A percentile compares a stretch with the other conserved stretches of the same genome.
These are phyloP conservation scores for Madoqua kirkii DNA, from an alignment of 2,113 vertebrate genomes.

Conservation along the genomic window DNA sequence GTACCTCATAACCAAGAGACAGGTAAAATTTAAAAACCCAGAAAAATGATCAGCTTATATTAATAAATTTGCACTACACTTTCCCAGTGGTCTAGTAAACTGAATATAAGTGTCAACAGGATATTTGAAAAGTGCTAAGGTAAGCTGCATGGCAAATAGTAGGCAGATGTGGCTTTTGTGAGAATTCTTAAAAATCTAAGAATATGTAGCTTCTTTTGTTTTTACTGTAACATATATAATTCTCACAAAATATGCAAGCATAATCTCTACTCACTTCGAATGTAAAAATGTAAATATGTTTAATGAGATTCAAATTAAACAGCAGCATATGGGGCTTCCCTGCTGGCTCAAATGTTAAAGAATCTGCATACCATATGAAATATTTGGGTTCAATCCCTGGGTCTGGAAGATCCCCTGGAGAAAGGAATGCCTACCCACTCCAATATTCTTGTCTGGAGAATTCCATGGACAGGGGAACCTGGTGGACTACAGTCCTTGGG, in stretches of 20 bases:
- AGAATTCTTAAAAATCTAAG: not conserved
- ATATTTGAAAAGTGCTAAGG: not conserved
- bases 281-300: not conserved
- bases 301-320: not conserved
- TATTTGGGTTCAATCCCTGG: not conserved
- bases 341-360: not conserved
- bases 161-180: not conserved
- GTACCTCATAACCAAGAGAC: not conserved
- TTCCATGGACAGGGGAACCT: not conserved
- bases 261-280: not conserved
- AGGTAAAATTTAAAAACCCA: not conserved
- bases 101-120: not conserved
- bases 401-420: not conserved
- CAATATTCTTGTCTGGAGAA: not conserved
- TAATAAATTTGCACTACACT: not conserved
- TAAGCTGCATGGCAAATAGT: not conserved
- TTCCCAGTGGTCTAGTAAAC: not conserved
- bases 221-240: not conserved
- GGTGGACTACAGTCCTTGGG: not conserved
- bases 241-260: not conserved
- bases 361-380: not conserved
- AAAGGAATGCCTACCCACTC: not conserved
- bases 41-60: not conserved
- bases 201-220: not conserved
- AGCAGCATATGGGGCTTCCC: not conserved